Base-by-base conservation (phyloP, 2,888 invertebrate genomes). In the Lasioglossum figueresi region DNA sequence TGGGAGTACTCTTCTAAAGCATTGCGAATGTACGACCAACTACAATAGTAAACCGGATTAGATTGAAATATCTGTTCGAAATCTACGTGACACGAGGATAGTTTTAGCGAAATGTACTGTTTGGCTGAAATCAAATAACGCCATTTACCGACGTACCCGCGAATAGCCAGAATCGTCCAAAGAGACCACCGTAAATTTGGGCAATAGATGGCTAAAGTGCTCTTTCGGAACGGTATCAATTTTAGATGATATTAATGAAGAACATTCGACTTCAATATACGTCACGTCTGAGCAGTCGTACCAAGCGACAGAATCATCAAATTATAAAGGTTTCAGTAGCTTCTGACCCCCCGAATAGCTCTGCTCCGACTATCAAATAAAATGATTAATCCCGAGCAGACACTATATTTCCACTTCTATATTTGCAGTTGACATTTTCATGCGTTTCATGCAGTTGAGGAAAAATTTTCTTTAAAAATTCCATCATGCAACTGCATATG, bases 61-160 rank as follows among this genome's bases (percentile, higher is more conserved):
- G 31, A 72, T 72, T 81, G 43, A 81, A 83, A 76, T 76, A 66
- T 72, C 37, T 75, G 31, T 56, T 68, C 14, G 19, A 74, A 59
- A 5, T 37, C 27, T 34, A 48, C 8, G 43, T 4, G 14, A 19
- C 45, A 23, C 31, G 31, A 16, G 10, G 31, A 34, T 40, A 31
- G 27, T 71, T 40, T 70, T n/a, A 48, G 31, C n/a, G 10, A 0
- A 43, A 45, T 8, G 59, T 71, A 63, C 37, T 43, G 40, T 63
- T 63, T 19, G 8, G 2, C 3, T 31, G 31, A 1, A 40, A 76
- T 16, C 70, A 45, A 71, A 76, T 63, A 71, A 71, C 71, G 40
- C 71, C 23, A 81, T 71, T 80, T 56, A n/a, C 14, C 14, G 48
- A 68, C 56, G n/a, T 16, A 48, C 16, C n/a, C 19, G 31, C 5